Percentiles rank a stretch among this genome's conserved stretches.
Conservation (phyloP, 2,113 vertebrate species). For the Hepsetus odoe region DNA sequence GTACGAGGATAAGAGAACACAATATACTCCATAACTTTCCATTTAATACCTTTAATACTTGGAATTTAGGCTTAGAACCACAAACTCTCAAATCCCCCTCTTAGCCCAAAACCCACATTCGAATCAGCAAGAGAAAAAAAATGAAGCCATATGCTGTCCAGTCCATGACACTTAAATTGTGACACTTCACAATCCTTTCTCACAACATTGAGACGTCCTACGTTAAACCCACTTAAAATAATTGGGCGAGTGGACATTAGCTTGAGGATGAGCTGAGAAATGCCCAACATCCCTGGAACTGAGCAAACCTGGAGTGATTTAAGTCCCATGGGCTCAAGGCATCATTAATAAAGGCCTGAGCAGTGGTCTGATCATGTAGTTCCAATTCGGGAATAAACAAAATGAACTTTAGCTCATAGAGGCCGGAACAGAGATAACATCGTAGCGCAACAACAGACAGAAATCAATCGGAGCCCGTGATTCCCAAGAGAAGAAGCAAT, state of each 20-base stretch:
- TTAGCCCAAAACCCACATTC: neutral
- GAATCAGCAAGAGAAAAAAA: neutral
- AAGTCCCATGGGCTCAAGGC: neutral
- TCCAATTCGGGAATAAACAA: neutral
- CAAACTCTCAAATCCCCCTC: neutral
- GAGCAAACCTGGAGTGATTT: neutral
- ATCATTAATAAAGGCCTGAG: neutral
- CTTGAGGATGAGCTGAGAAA: neutral
- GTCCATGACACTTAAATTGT: neutral
- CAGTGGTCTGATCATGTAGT: neutral
- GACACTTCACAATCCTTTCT: neutral
- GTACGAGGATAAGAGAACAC: neutral
- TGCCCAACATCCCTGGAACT: no score
- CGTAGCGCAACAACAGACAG: constrained; percentile 1
- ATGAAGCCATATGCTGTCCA: neutral
- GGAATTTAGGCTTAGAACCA: neutral
- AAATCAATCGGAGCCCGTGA: constrained; percentile 68
- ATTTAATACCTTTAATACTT: neutral
- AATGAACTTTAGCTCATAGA: neutral
- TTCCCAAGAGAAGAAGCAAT: constrained; percentile 66
- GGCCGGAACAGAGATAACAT: constrained; percentile 33
- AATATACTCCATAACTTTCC: neutral
- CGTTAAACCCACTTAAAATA: constrained; percentile 12
- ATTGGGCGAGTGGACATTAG: constrained; percentile 2
- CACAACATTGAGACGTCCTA: neutral